Conservation (phyloP, 2,113 vertebrate species). For the Gallinago jamesoni region DNA sequence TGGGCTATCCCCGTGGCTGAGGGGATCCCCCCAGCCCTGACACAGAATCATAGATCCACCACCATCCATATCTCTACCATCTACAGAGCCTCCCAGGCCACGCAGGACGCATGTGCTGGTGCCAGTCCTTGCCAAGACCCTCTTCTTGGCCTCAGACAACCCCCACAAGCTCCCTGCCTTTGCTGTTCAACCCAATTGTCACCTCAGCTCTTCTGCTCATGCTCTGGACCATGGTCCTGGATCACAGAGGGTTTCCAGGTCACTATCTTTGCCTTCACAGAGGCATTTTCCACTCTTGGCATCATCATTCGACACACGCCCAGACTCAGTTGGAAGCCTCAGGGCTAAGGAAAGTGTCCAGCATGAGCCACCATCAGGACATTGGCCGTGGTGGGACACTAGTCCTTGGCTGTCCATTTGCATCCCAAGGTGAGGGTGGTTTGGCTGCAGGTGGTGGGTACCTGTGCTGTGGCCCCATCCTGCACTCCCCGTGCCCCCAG, state of each 20-base stretch:
- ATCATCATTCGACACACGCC: fast-evolving
- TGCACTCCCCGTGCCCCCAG: not conserved
- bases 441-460: not conserved
- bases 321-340: not conserved
- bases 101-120: fast-evolving
- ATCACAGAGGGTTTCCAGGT: not conserved
- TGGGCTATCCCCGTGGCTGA: fast-evolving
- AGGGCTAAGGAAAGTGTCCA: not conserved
- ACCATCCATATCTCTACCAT: too few relatives aligned
- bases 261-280: not conserved
- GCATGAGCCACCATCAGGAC: not conserved
- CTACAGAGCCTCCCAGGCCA: not conserved
- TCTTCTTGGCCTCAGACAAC: not conserved
- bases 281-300: not conserved
- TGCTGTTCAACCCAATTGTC: not conserved
- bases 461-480: not conserved
- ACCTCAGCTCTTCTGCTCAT: fast-evolving
- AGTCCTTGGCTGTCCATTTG: not conserved
- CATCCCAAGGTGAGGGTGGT: too few relatives aligned
- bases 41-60: too few relatives aligned
- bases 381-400: not conserved
- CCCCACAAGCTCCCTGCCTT: not conserved
- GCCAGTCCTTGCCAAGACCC: not conserved
- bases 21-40: too few relatives aligned
- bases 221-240: not conserved